phyloP scores from a whole-genome alignment of 35 echinoderm and acorn worm genomes.

The Eucidaris tribuloides region DNA sequence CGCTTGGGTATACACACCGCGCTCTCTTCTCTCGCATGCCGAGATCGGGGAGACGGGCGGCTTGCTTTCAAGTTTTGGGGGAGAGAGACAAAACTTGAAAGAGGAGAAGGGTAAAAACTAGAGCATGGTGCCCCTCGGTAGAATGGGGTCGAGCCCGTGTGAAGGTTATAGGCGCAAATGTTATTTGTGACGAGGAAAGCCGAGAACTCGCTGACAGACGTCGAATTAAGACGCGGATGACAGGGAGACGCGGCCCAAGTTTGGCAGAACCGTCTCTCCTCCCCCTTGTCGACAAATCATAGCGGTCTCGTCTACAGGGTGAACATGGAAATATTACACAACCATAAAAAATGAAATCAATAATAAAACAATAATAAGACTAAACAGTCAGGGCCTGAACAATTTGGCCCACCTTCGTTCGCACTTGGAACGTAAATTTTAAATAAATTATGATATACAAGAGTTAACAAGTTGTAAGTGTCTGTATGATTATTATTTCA shows the following conservation, averaged over 20 bases:
- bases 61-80: constrained; percentile 17
- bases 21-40: neutral
- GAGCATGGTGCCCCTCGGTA: neutral
- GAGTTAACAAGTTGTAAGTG: too few relatives aligned
- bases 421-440: too few relatives aligned
- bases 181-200: constrained; percentile 38
- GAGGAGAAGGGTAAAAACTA: constrained; percentile 3
- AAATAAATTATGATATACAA: too few relatives aligned
- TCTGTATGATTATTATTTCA: too few relatives aligned
- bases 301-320: too few relatives aligned
- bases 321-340: too few relatives aligned
- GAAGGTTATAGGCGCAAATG: constrained; percentile 37
- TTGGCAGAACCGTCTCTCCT: too few relatives aligned
- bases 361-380: too few relatives aligned
- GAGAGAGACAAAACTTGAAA: neutral
- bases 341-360: too few relatives aligned
- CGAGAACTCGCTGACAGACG: constrained; percentile 14
- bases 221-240: constrained; percentile 27
- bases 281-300: neutral
- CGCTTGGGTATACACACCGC: too few relatives aligned
- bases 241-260: neutral
- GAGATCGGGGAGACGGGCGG: constrained; percentile 12
- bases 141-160: constrained; percentile 9
- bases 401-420: too few relatives aligned
- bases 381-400: too few relatives aligned